phyloP scores from a whole-genome alignment of 2,113 vertebrate genomes.

The Caretta caretta region DNA sequence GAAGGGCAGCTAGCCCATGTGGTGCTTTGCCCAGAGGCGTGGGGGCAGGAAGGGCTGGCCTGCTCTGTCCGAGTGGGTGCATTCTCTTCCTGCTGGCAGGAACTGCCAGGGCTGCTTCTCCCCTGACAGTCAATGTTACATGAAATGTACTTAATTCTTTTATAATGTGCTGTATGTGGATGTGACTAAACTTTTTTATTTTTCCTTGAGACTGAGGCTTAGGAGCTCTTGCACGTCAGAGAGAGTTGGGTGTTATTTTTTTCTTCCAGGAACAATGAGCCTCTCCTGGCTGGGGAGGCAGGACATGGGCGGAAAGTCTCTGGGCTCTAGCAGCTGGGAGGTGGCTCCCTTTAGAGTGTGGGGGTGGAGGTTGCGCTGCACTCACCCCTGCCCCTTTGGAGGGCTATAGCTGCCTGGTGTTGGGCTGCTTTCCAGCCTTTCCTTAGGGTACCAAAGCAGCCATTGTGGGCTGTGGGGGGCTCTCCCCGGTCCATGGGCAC shows the following conservation, averaged over 20 bases:
- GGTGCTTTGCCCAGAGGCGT: background rate
- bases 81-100: background rate
- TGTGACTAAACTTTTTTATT: constrained; percentile 18
- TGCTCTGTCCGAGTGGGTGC: background rate
- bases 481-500: background rate
- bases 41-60: constrained; percentile 14
- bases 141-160: constrained; percentile 43
- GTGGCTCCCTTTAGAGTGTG: accelerated
- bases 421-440: background rate
- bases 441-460: accelerated
- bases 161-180: constrained; percentile 64
- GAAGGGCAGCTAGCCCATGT: background rate
- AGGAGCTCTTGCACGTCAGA: background rate
- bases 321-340: accelerated
- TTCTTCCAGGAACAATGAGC: background rate
- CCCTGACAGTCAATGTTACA: background rate
- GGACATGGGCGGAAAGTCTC: accelerated
- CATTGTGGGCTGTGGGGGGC: background rate
- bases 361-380: accelerated
- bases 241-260: accelerated
- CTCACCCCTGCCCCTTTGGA: background rate
- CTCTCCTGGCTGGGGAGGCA: background rate
- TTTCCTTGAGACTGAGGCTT: background rate
- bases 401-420: background rate
- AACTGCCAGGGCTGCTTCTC: background rate